Base-by-base conservation (phyloP, 1,140 invertebrate species). In the Paralvinella palmiformis region DNA sequence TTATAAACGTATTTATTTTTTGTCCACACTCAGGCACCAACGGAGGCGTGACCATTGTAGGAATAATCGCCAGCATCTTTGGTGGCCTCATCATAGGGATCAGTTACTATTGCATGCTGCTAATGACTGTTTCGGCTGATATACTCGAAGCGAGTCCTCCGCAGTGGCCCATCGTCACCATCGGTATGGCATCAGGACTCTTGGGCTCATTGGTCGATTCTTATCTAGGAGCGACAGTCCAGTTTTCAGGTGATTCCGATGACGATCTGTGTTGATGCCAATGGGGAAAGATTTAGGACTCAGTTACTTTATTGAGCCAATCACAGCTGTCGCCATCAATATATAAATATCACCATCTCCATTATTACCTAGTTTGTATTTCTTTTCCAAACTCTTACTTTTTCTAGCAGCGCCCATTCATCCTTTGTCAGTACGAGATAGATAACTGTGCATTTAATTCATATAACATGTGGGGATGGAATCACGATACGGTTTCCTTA, bases 71-170 rank as follows among this genome's bases (percentile, higher is more conserved):
- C 55, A 57, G 55, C 33, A 20, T 57, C n/a, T 7, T 57, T 31
- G 55, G 55, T 27, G 55, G 55, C 33, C 55, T 57, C 22, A 20
- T 57, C 20, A 32, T 57, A 20, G 55, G 55, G 20, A 17, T 31
- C 20, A 32, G 27, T 32, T 57, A 57, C 20, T 36, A 57, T 32
- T 22, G 22, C 29, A 20, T 32, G 3, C 29, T 57, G 55, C 17
- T 36, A 13, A 7, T 57, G 33, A 10, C 13, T 2, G 24, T 22
- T n/a, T 31, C 27, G 27, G 55, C 22, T 27, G 29, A 24, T 7
- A 20, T 32, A 20, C 55, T 57, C 6, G 55, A 57, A 33, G 35
- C 29, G 10, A 32, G 29, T 32, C 55, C 55, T 32, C 33, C 55
- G 20, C 55, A 57, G 33, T 57, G 55, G 55, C 55, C 55, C 0